Evolutionary conservation across 2,113 vertebrate genomes (phyloP), one percentile per base, ranked within the genome.

Genomic region (Colossoma macropomum): DNA sequence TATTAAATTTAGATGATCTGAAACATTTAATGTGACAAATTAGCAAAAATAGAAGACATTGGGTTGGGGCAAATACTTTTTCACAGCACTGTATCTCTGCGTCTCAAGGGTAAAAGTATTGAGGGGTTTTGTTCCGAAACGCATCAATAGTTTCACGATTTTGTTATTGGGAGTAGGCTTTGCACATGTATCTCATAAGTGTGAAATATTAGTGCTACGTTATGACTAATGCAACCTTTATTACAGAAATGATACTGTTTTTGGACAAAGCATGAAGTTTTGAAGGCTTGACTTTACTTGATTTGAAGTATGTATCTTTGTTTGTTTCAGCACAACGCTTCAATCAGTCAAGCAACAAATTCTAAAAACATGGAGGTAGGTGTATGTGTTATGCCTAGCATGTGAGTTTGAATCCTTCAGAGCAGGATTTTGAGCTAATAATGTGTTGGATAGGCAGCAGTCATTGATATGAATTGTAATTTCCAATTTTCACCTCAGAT

Each of bases 291-390:
- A 16, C 12, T 10, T 38, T 19, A 28, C 12, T 75, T 68, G 27
- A 52, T 9, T 41, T 60, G 23, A 17, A 23, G 10, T 30, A 13
- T 41, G 5, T 48, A 16, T 71, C n/a, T 19, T 13, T 54, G 10
- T 68, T 3, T 15, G 10, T 87, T 82, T 52, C 25, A 87, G 86
- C 59, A 82, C 86, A 28, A 70, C 59, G 60, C 52, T 87, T 1
- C 4, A 15, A 3, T 87, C 82, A 54, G 86, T 87, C 28, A 79
- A 69, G 68, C 70, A 81, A 23, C 69, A 84, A 60, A 87, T 84
- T 52, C 32, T 65, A 68, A 84, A 70, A 28, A 71, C 75, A 0
- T 87, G 86, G 86, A 45, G 86, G 86, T 82, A 69, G 4, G 79
- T 80, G 30, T 25, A 4, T 73, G 54, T 62, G 25, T 28, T 81